Evolutionary conservation across 2,113 vertebrate species (phyloP).

Genomic region (Chloroceryle aenea): DNA sequence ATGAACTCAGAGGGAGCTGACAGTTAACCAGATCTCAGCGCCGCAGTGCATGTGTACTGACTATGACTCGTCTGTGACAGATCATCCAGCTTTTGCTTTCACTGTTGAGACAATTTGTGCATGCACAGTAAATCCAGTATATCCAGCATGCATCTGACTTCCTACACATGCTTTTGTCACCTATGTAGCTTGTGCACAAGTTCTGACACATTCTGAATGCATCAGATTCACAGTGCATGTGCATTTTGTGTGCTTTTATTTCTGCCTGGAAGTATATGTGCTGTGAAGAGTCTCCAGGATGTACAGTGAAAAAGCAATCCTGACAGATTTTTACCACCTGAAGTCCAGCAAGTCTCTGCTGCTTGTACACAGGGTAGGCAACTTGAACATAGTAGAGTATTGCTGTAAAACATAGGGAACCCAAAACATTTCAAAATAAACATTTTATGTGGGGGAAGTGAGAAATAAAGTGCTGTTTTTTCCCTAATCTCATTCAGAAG

Average conservation of each 20-base stretch:
- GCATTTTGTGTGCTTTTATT: neutral
- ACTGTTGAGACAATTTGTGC: neutral
- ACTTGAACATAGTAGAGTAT: neutral
- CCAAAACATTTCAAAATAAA: neutral
- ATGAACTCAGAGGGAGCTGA: neutral
- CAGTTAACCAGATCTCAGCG: neutral
- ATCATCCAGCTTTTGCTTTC: neutral
- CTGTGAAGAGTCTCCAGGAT: neutral
- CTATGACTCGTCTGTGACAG: constrained; percentile 41
- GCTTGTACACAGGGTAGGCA: rapidly evolving
- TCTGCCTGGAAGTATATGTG: neutral
- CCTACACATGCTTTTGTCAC: neutral
- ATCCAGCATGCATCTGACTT: neutral
- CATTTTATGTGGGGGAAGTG: neutral
- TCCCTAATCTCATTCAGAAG: neutral
- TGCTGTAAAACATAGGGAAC: neutral
- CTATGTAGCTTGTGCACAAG: neutral
- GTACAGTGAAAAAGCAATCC: neutral
- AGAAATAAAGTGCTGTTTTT: neutral
- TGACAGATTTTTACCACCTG: neutral
- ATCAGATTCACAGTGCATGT: neutral
- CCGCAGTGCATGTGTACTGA: neutral
- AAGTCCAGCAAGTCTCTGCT: neutral
- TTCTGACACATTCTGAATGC: neutral
- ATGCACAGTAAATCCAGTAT: neutral